These are phyloP conservation scores for Tachysurus vachellii DNA, from an alignment of 2,113 vertebrate species.

Conservation along the genomic window DNA sequence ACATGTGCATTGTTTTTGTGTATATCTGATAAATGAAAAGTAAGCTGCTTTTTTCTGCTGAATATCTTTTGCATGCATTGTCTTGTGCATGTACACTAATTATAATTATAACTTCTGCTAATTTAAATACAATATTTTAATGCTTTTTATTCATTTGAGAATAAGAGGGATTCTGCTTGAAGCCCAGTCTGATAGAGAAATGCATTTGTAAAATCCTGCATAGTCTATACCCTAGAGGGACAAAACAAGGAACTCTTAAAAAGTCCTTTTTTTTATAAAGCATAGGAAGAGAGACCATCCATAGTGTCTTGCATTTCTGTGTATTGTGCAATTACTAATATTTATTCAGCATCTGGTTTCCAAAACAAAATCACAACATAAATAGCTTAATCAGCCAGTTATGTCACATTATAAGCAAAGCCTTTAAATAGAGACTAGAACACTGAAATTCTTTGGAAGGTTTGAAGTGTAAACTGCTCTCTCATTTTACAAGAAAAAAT, in stretches of 20 bases:
- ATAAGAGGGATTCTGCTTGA: neutral
- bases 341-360: constrained; percentile 53
- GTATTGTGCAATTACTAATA: constrained; percentile 56
- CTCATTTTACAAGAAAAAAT: constrained; percentile 47
- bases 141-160: neutral
- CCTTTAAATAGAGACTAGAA: constrained; percentile 15
- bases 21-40: no score
- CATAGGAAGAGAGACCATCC: neutral
- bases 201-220: no score
- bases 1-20: no score
- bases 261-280: neutral
- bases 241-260: neutral
- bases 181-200: neutral
- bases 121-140: neutral
- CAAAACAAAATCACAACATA: constrained; percentile 12
- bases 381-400: neutral
- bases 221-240: neutral
- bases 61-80: neutral
- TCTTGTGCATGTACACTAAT: neutral
- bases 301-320: neutral
- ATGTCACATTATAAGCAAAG: constrained; percentile 22
- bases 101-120: neutral
- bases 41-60: neutral
- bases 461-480: constrained; percentile 38
- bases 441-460: constrained; percentile 15